Percentiles rank a stretch among this genome's conserved stretches.
phyloP scores from a whole-genome alignment of 2,888 invertebrate genomes.

The Mimas tiliae region DNA sequence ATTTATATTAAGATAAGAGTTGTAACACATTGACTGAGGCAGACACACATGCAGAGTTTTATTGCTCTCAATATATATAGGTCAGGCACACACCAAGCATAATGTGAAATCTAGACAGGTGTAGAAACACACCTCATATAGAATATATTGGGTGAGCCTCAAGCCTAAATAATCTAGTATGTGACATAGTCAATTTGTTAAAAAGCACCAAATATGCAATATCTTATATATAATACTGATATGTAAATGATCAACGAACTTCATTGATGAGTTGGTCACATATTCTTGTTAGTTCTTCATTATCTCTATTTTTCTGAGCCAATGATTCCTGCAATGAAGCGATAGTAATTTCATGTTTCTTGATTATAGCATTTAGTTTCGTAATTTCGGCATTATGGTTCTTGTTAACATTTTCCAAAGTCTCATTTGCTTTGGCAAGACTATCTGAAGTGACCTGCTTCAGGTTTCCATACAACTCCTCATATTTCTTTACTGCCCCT shows the following conservation, averaged over 20 bases:
- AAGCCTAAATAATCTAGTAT: too few species aligned
- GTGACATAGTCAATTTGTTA: conserved; percentile 14
- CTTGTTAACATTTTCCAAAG: conserved; percentile 89
- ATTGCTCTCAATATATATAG: too few species aligned
- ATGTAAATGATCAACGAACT: conserved; percentile 54
- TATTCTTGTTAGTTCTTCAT: conserved; percentile 93
- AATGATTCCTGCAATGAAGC: conserved; percentile 92
- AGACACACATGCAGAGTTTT: too few species aligned
- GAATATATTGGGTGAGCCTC: too few species aligned
- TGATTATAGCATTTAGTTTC: conserved; percentile 92
- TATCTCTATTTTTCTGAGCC: conserved; percentile 94
- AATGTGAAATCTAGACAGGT: too few species aligned
- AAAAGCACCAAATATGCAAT: conserved; percentile 40
- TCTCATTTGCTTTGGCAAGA: conserved; percentile 89
- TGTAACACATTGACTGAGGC: too few species aligned
- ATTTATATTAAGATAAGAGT: background rate
- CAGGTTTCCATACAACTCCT: conserved; percentile 92
- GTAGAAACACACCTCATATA: too few species aligned
- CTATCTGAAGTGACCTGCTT: conserved; percentile 94
- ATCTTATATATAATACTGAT: conserved; percentile 27
- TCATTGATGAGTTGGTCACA: conserved; percentile 95
- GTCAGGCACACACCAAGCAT: too few species aligned
- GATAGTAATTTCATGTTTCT: conserved; percentile 94
- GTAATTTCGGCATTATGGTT: conserved; percentile 91
- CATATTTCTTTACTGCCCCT: conserved; percentile 88